Evolutionary conservation across 2,113 vertebrate species (phyloP).

Genomic region (Trochalopteron elliotii): DNA sequence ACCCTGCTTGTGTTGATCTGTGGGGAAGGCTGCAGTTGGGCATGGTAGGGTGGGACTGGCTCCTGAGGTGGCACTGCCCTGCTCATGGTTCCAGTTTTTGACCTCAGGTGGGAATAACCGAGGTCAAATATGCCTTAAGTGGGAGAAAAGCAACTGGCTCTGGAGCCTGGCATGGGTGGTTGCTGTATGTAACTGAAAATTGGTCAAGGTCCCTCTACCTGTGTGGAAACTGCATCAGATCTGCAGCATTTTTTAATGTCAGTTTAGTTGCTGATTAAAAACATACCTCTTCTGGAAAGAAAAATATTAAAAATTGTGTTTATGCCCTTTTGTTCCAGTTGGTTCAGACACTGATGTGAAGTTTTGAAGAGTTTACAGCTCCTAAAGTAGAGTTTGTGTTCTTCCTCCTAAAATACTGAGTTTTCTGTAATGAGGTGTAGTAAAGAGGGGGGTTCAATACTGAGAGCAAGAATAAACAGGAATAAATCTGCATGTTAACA

Average conservation of each 20-base stretch:
- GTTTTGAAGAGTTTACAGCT: not conserved
- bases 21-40: not conserved
- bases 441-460: not conserved
- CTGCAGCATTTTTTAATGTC: not conserved
- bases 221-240: not conserved
- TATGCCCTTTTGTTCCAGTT: not conserved
- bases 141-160: not conserved
- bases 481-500: not conserved
- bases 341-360: no score
- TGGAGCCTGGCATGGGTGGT: accelerated
- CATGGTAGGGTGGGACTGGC: not conserved
- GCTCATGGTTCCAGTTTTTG: not conserved
- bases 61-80: not conserved
- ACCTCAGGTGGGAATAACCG: not conserved
- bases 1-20: accelerated
- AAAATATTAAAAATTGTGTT: not conserved
- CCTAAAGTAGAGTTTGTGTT: not conserved
- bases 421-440: not conserved
- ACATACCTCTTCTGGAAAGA: accelerated
- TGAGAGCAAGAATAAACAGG: not conserved
- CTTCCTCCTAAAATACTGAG: not conserved
- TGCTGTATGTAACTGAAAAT: not conserved
- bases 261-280: not conserved
- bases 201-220: not conserved
- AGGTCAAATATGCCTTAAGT: not conserved